Conservation (phyloP, 2,888 invertebrate genomes). For the Drosophila planitibia region DNA sequence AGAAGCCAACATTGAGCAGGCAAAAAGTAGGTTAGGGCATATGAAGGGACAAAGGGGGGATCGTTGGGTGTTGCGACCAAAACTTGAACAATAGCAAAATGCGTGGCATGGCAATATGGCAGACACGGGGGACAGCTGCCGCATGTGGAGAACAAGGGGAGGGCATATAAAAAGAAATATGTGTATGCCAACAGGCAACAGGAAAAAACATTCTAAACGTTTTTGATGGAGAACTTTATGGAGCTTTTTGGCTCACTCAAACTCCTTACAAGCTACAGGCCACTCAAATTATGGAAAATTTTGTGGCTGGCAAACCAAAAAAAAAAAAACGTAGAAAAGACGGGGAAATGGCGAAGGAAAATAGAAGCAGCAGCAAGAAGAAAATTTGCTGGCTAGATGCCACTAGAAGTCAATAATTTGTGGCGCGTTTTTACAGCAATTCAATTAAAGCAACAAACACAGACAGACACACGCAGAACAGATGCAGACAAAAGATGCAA, state of each 20-base stretch:
- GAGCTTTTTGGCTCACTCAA: conserved; percentile 59
- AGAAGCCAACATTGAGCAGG: conserved; percentile 69
- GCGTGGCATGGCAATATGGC: conserved; percentile 47
- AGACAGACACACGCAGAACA: conserved; percentile 16
- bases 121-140: conserved; percentile 46
- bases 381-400: conserved; percentile 55
- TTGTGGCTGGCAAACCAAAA: conserved; percentile 40
- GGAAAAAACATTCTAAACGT: conserved; percentile 73
- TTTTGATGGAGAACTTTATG: conserved; percentile 71
- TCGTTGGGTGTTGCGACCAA: conserved; percentile 21
- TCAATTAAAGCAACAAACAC: conserved; percentile 59
- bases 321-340: neutral
- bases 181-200: conserved; percentile 65
- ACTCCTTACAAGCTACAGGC: conserved; percentile 57
- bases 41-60: neutral
- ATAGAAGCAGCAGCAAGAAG: conserved; percentile 1
- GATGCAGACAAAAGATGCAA: conserved; percentile 60
- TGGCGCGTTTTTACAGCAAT: conserved; percentile 66
- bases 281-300: conserved; percentile 59
- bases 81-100: conserved; percentile 78
- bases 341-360: neutral
- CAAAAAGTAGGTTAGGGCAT: conserved; percentile 71
- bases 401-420: conserved; percentile 60
- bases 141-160: conserved; percentile 7
- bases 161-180: conserved; percentile 49